Evolutionary conservation across 2,113 vertebrate genomes (phyloP), one percentile per base, ranked within the genome.

Genomic region (Spermophilus dauricus): DNA sequence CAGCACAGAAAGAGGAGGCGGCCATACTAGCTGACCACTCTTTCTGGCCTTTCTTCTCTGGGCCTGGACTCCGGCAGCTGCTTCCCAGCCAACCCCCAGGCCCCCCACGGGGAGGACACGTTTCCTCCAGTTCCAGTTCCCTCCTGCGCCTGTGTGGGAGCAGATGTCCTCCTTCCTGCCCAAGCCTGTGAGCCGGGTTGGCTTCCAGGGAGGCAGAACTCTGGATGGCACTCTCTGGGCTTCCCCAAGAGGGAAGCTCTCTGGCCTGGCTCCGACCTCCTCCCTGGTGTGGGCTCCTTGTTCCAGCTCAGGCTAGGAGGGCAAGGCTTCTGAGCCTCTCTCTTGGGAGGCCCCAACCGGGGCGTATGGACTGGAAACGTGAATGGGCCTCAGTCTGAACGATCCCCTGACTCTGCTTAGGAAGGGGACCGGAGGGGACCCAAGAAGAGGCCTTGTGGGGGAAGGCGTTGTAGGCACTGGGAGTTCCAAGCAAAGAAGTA

Each of bases 91-190:
- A 95, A 89, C 5, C 76, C 42, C n/a, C 56, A 42, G 81, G 32
- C 53, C 53, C 76, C 91, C 93, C 0, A 5, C 70, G 11, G 26
- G 42, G 82, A 90, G 76, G 81, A 92, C 58, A 14, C 8, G 28
- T 11, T 97, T 82, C 94, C 89, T 94, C 78, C 89, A n/a, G 12
- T 78, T 61, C 91, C 77, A 30, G 0, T 69, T 34, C 39, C 81
- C 85, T 92, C 96, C 89, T 9, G 83, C 67, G 95, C 83, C 22
- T 12, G 28, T 53, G 42, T 2, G 48, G 58, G 89, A 97, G 48
- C 98, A 98, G 96, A 97, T 98, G 97, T 93, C 97, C 94, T 48
- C 0, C 87, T 97, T 97, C 96, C 95, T 97, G 86, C 90, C 87
- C 1, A 13, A 58, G 91, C 91, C 86, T 20, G 70, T 0, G 32